Evolutionary conservation across 2,113 vertebrate genomes (phyloP).

Genomic region (Sinocyclocheilus maitianheensis): DNA sequence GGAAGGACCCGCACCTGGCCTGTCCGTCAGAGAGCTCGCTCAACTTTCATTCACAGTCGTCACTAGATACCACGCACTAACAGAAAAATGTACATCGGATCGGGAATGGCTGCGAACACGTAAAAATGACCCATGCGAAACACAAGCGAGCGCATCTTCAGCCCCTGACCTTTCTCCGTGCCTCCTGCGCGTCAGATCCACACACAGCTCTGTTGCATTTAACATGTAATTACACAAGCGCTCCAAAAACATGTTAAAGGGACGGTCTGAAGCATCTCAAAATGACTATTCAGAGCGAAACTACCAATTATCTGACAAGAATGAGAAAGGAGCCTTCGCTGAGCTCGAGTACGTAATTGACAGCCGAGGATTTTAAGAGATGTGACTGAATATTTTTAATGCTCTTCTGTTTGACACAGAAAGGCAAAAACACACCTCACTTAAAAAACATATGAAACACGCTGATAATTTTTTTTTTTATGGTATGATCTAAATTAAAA

Average conservation of each 20-base stretch:
- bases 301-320: conserved; percentile 67
- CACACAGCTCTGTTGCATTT: conserved; percentile 58
- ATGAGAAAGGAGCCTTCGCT: conserved; percentile 67
- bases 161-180: conserved; percentile 64
- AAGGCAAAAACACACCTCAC: neutral
- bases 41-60: conserved; percentile 79
- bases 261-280: conserved; percentile 59
- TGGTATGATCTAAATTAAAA: neutral
- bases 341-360: conserved; percentile 67
- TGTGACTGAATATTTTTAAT: conserved; percentile 27
- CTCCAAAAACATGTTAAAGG: conserved; percentile 47
- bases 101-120: conserved; percentile 49
- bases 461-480: neutral
- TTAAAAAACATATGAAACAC: neutral
- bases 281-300: conserved; percentile 67
- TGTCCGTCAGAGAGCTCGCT: conserved; percentile 47
- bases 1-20: conserved; percentile 80
- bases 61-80: conserved; percentile 75
- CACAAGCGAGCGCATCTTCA: conserved; percentile 58
- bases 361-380: conserved; percentile 52
- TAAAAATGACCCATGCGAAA: neutral
- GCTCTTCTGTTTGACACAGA: neutral
- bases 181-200: conserved; percentile 56
- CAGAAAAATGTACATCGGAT: conserved; percentile 39
- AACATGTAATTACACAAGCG: conserved; percentile 69